phyloP scores from a whole-genome alignment of 1,140 invertebrate species.

The Spodoptera litura region DNA sequence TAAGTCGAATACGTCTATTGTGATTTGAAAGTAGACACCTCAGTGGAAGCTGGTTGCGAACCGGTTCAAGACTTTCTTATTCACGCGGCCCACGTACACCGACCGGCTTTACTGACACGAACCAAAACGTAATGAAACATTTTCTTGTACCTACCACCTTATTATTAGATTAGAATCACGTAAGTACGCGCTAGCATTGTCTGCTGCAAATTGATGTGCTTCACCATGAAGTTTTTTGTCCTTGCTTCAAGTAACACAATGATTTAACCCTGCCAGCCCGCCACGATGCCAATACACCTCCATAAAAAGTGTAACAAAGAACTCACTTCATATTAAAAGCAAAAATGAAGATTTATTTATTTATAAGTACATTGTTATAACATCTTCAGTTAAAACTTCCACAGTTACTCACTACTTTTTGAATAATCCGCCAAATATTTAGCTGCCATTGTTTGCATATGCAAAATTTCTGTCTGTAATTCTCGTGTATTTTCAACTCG shows the following conservation, averaged over 20 bases:
- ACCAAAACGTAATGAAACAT: constrained; percentile 56
- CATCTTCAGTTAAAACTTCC: neutral
- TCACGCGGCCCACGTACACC: constrained; percentile 70
- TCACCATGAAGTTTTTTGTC: constrained; percentile 25
- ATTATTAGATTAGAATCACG: constrained; percentile 45
- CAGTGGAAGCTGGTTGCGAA: constrained; percentile 68
- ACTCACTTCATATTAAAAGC: constrained; percentile 5
- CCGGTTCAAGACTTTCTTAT: constrained; percentile 84
- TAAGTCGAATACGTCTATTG: constrained; percentile 76
- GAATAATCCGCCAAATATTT: neutral
- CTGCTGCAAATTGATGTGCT: constrained; percentile 41
- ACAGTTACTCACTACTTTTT: neutral
- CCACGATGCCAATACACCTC: constrained; percentile 11
- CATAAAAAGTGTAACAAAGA: constrained; percentile 45
- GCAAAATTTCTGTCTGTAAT: neutral
- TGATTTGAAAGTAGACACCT: constrained; percentile 83
- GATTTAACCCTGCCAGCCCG: constrained; percentile 20
- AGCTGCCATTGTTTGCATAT: neutral
- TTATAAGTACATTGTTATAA: neutral
- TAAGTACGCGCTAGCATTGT: constrained; percentile 35
- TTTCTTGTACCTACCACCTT: constrained; percentile 49
- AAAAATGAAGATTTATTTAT: neutral
- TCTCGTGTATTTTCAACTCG: constrained; percentile 7
- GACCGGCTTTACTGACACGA: constrained; percentile 53
- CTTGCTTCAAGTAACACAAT: constrained; percentile 14